phyloP scores from a whole-genome alignment of 2,797 vertebrate species.

The Synanceia verrucosa region DNA sequence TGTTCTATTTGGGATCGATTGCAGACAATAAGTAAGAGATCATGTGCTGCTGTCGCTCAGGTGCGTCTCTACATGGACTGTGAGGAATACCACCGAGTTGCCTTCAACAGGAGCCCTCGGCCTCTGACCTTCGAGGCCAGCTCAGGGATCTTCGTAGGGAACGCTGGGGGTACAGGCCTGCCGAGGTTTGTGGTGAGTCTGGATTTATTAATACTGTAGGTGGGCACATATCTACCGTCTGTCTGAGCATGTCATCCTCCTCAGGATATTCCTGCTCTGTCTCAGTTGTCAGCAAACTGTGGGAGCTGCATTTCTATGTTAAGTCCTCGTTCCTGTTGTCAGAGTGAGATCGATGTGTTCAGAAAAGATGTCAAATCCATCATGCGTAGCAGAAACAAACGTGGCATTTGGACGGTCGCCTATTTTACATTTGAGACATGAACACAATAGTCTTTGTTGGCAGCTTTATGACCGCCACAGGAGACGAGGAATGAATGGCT shows the following conservation, averaged over 20 bases:
- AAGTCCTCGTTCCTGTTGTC: neutral
- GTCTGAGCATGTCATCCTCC: constrained; percentile 55
- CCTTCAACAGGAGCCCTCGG: constrained; percentile 82
- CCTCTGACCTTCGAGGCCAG: constrained; percentile 88
- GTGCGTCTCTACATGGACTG: constrained; percentile 92
- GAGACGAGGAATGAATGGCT: constrained; percentile 39
- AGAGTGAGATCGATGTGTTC: neutral
- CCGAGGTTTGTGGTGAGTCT: constrained; percentile 91
- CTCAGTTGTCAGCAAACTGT: neutral
- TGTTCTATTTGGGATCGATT: neutral
- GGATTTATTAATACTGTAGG: no score
- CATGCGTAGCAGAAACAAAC: constrained; percentile 17
- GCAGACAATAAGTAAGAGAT: neutral
- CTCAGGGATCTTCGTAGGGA: constrained; percentile 94
- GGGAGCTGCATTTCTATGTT: neutral
- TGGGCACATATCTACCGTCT: neutral
- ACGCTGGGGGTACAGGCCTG: constrained; percentile 90
- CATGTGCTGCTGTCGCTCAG: constrained; percentile 21
- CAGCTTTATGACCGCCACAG: constrained; percentile 36
- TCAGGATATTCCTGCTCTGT: neutral
- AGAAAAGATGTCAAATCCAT: neutral
- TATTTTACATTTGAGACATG: constrained; percentile 38
- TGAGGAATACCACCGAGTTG: constrained; percentile 88
- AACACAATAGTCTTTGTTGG: constrained; percentile 50
- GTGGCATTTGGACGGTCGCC: constrained; percentile 34